phyloP scores from a whole-genome alignment of 2,888 invertebrate genomes.

The Malthinus seriepunctatus region DNA sequence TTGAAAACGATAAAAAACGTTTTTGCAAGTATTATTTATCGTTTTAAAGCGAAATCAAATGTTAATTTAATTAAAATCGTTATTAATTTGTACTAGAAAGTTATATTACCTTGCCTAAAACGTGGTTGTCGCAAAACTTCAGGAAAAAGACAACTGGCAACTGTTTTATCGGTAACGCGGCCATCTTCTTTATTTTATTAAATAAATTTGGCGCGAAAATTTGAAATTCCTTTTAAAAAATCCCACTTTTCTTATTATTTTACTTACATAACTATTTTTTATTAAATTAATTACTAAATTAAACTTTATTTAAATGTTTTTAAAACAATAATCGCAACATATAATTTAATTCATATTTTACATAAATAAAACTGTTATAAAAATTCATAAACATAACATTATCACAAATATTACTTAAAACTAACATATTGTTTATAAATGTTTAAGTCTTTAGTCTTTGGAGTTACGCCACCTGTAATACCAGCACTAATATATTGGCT shows the following conservation, averaged over 20 bases:
- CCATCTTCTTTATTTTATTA: not conserved
- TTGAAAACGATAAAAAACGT: not conserved
- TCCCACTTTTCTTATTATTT: too few species aligned
- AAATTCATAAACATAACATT: not conserved
- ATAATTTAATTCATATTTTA: too few species aligned
- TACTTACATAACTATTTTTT: too few species aligned
- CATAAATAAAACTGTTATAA: not conserved
- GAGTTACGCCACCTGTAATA: conserved; percentile 58
- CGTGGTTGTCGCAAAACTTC: conserved; percentile 49
- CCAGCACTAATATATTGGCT: conserved; percentile 66
- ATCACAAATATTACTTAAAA: conserved; percentile 35
- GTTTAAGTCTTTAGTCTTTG: conserved; percentile 53
- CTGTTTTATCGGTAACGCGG: conserved; percentile 36
- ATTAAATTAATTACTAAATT: too few species aligned
- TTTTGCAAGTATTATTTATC: not conserved
- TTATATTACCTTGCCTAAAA: conserved; percentile 46
- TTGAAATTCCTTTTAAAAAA: too few species aligned
- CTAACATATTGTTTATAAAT: conserved; percentile 56
- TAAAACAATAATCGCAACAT: too few species aligned
- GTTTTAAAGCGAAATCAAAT: not conserved
- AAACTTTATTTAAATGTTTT: too few species aligned
- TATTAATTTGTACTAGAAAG: conserved; percentile 16
- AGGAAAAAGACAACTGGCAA: conserved; percentile 46
- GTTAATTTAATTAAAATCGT: not conserved
- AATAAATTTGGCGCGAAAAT: too few species aligned